Evolutionary conservation across 1,140 invertebrate species (phyloP).

Genomic region (Tetragonula clypearis): DNA sequence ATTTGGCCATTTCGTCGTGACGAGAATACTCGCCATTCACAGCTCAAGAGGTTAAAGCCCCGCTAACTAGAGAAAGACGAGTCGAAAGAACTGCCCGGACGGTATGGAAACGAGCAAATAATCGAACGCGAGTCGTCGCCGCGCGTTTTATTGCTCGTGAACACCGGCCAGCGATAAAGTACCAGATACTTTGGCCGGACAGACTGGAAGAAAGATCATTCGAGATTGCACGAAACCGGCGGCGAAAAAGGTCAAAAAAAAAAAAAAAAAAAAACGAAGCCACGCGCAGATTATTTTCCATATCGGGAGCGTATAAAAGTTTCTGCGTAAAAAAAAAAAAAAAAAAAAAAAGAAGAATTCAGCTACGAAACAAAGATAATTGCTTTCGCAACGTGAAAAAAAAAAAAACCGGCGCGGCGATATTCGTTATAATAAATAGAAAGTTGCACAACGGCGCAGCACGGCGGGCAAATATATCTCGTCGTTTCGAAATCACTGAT

Average conservation of each 20-base stretch:
- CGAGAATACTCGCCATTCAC: too few species aligned
- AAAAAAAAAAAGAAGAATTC: background rate
- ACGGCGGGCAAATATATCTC: background rate
- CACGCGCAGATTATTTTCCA: background rate
- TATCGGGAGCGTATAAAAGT: background rate
- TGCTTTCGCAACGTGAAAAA: background rate
- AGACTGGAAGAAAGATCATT: background rate
- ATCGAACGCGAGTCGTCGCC: slow-evolving; percentile 30
- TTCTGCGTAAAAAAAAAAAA: background rate
- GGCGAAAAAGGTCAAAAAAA: too few species aligned
- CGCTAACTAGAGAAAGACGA: background rate
- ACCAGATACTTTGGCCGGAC: background rate
- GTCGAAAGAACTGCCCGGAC: background rate
- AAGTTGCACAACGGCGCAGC: background rate
- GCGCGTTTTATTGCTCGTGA: slow-evolving; percentile 39
- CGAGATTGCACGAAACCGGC: background rate
- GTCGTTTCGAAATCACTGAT: background rate
- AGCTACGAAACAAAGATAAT: background rate
- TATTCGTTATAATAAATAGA: background rate
- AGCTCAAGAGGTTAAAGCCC: too few species aligned
- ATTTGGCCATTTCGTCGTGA: too few species aligned
- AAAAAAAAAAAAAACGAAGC: too few species aligned
- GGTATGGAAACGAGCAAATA: slow-evolving; percentile 36
- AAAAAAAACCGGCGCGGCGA: too few species aligned
- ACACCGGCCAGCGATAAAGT: slow-evolving; percentile 17